Percentiles rank a stretch among this genome's conserved stretches.
These are phyloP conservation scores for Eristalis pertinax DNA, from an alignment of 2,888 invertebrate genomes.

Conservation along the genomic window DNA sequence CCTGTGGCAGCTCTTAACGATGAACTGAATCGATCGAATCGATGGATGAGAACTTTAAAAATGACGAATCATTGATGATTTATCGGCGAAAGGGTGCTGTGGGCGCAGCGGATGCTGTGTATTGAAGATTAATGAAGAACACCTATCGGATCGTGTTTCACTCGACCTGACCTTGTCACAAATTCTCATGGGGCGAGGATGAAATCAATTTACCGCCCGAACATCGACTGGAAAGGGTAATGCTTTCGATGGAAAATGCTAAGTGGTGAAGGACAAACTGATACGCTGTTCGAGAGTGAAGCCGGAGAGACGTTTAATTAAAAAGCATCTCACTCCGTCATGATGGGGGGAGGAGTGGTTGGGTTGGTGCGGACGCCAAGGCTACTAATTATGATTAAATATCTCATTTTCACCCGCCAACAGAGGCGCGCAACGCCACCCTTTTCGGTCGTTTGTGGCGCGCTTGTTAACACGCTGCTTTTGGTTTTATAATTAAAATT, in stretches of 20 bases:
- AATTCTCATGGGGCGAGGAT: neutral
- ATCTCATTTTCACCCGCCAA: neutral
- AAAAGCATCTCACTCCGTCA: constrained; percentile 26
- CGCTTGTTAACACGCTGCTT: neutral
- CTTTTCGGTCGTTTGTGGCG: too few relatives aligned
- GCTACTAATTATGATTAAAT: constrained; percentile 20
- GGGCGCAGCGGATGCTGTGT: neutral
- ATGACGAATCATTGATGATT: constrained; percentile 38
- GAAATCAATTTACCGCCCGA: constrained; percentile 36
- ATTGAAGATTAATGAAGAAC: constrained; percentile 38
- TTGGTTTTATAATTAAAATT: neutral
- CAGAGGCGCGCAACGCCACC: too few relatives aligned
- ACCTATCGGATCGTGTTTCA: constrained; percentile 9
- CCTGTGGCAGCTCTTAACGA: neutral
- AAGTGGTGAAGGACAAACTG: constrained; percentile 6
- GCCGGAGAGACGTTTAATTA: constrained; percentile 49
- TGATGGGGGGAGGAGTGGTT: neutral
- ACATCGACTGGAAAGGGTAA: constrained; percentile 1
- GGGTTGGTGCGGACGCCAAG: neutral
- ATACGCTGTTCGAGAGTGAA: constrained; percentile 8
- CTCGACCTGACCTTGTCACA: neutral
- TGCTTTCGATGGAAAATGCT: constrained; percentile 37
- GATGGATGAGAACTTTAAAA: constrained; percentile 41
- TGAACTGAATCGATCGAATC: constrained; percentile 29
- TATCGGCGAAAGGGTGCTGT: constrained; percentile 2